Evolutionary conservation across 2,797 vertebrate species (phyloP).

Genomic region (Ctenopoma kingsleyae): DNA sequence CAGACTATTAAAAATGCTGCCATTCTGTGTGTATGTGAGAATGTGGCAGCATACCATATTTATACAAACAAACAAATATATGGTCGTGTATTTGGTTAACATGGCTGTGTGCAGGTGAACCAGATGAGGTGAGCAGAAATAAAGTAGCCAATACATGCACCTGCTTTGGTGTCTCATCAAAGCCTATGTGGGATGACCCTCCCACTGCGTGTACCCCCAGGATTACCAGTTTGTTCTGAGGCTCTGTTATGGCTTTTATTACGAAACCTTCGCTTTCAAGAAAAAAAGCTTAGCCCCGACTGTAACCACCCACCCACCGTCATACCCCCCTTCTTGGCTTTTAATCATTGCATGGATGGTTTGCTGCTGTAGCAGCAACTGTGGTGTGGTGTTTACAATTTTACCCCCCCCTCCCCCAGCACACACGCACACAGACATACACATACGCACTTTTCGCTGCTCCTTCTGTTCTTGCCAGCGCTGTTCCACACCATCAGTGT

Average conservation of each 20-base stretch:
- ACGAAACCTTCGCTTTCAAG: constrained; percentile 75
- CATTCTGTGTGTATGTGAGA: background rate
- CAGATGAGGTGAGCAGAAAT: too few relatives aligned
- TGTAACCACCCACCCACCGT: constrained; percentile 57
- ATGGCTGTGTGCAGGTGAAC: too few relatives aligned
- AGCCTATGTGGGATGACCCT: constrained; percentile 40
- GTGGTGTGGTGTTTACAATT: constrained; percentile 87
- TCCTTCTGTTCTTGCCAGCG: constrained; percentile 56
- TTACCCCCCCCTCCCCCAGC: constrained; percentile 69
- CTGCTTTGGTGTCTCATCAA: constrained; percentile 23
- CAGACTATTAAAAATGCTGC: constrained; percentile 22
- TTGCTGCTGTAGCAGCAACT: constrained; percentile 91
- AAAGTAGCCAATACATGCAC: constrained; percentile 24
- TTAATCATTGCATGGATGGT: constrained; percentile 85
- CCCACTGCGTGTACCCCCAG: constrained; percentile 16
- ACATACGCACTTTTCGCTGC: constrained; percentile 60
- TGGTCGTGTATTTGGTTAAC: too few relatives aligned
- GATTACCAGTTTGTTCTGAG: constrained; percentile 10
- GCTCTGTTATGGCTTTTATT: constrained; percentile 67
- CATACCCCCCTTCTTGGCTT: constrained; percentile 68
- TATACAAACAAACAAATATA: background rate
- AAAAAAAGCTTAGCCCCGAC: constrained; percentile 70
- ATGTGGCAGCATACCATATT: background rate
- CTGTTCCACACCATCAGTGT: constrained; percentile 88
- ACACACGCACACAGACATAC: constrained; percentile 35